Base-by-base conservation (phyloP, 2,888 invertebrate species). In the Kryphioiulus occultus region DNA sequence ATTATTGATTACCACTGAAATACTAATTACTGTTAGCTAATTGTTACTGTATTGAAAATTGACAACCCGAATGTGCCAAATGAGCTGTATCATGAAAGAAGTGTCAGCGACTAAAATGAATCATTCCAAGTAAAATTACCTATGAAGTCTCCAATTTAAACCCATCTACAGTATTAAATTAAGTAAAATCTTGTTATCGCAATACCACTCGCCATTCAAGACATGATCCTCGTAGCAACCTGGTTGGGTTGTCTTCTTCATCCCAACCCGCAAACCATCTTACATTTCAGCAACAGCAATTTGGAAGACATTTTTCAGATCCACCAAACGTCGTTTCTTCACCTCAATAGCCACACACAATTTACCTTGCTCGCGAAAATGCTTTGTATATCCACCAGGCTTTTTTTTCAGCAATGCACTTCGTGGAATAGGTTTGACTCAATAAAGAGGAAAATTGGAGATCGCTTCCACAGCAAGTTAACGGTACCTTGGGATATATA, bases 371-470 rank as follows among this genome's bases (percentile, higher is more conserved):
- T 78, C 10, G 30, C 15, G 30, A 78, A 78, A 78, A 78, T 78
- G 78, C 78, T 30, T 78, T 30, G 78, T 30, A 10, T 78, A 78
- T 78, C 78, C 30, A 44, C 44, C 30, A 12, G 10, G 26, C 9
- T 78, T 78, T 78, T 78, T 53, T 53, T 30, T 78, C 78, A 10
- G 9, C 68, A 30, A 78, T 78, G 78, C 78, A 78, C 78, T 78
- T 78, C 78, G 78, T 78, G 78, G 78, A 78, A 78, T 78, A 30
- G 78, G 78, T 78, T 78, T 78, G 78, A 78, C 78, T 78, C 30
- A 78, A 78, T 78, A 78, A 78, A 78, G 78, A 78, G 30, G 78
- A 78, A 78, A 78, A 78, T 78, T 78, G 78, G 78, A 78, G 78
- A 78, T 78, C 78, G 78, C 78, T 78, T 78, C 30, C 30, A 30